Conservation (phyloP, 1,140 invertebrate genomes). For the Mylabris phalerata region DNA sequence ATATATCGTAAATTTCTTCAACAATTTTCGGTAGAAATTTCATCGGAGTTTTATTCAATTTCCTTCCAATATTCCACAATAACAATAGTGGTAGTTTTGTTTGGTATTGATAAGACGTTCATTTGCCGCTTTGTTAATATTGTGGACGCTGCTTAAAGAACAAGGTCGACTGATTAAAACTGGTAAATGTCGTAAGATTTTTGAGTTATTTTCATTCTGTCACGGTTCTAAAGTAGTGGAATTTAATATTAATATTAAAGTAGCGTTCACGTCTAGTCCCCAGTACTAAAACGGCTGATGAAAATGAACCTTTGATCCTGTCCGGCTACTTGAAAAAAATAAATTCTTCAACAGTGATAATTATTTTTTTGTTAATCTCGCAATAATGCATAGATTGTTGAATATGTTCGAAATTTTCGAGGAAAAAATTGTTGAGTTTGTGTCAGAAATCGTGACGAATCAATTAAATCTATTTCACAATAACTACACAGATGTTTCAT, state of each 20-base stretch:
- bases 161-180: slow-evolving; percentile 23
- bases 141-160: neutral
- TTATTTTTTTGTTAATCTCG: neutral
- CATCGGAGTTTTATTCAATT: too few species aligned
- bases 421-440: neutral
- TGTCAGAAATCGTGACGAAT: too few species aligned
- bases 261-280: neutral
- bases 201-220: slow-evolving; percentile 24
- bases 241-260: slow-evolving; percentile 24
- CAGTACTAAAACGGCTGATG: slow-evolving; percentile 13
- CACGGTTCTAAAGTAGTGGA: slow-evolving; percentile 20
- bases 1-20: too few species aligned
- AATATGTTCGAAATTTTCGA: neutral
- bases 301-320: slow-evolving; percentile 17
- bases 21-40: too few species aligned
- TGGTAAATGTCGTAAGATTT: slow-evolving; percentile 25
- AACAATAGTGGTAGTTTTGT: too few species aligned
- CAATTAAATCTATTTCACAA: too few species aligned
- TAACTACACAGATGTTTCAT: too few species aligned
- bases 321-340: neutral
- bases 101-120: too few species aligned
- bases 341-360: neutral
- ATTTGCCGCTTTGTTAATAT: slow-evolving; percentile 9
- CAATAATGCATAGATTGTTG: too few species aligned
- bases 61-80: too few species aligned